Evolutionary conservation across 2,113 vertebrate genomes (phyloP), one percentile per base, ranked within the genome.

Genomic region (Cyanocitta stelleri): DNA sequence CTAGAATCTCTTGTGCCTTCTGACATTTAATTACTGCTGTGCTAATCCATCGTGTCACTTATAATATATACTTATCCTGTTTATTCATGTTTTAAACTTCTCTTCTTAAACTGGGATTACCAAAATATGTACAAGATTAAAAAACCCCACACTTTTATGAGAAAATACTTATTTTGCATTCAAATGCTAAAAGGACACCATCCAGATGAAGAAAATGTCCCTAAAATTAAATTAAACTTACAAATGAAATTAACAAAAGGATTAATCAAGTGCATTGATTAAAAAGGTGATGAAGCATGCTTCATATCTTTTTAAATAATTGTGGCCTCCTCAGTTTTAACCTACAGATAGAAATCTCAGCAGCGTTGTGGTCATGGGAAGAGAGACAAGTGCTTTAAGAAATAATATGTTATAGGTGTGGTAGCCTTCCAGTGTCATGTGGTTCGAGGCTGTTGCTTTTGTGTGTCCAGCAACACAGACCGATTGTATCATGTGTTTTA

Each of bases 1-100:
- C 44, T 90, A 80, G 77, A 83, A 41, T 89, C 64, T 80, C 86
- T 93, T 66, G 62, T 95, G 92, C 54, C 75, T 93, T 90, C 62
- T 87, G 74, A 78, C 84, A 48, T 95, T 74, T 89, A 82, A 83
- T 93, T 87, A 85, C 80, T 87, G 82, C 94, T 89, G 39, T 81
- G 88, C 90, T 96, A 93, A 95, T 84, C 72, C 35, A 8, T 86
- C 29, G 32, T 92, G 69, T 89, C 78, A 62, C 55, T 84, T 91
- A 58, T 29, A 69, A 90, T 63, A 66, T 59, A 20, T 83, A 55
- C 55, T 88, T 69, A 41, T 16, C 58, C 71, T 90, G 20, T 44
- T 21, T 77, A 32, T 41, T 86, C 49, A 52, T 41, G 74, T 76
- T 90, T 90, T 55, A 67, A 85, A 51, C 63, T 41, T 84, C 41